Conservation (phyloP, 1,140 invertebrate species). For the Euborellia annulipes region DNA sequence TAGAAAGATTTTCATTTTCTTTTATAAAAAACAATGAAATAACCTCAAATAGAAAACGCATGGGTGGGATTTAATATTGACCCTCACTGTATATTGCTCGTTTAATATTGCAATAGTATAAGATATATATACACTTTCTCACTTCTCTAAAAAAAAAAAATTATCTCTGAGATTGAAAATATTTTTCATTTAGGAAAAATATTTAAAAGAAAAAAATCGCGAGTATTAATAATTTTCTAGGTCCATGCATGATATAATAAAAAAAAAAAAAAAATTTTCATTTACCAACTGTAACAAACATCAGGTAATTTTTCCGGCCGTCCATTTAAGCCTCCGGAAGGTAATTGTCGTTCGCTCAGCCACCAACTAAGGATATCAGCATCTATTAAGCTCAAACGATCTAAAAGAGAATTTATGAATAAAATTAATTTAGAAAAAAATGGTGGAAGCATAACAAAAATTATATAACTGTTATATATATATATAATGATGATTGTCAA, state of each 20-base stretch:
- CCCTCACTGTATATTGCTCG: no score
- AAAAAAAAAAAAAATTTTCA: neutral
- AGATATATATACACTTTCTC: no score
- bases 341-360: slow-evolving; percentile 90
- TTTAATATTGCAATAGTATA: no score
- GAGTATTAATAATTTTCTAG: neutral
- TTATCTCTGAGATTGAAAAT: no score
- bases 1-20: no score
- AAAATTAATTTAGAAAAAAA: slow-evolving; percentile 3
- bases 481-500: neutral
- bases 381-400: slow-evolving; percentile 66
- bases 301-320: slow-evolving; percentile 77
- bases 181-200: no score
- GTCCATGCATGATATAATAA: neutral
- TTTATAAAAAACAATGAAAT: no score
- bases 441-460: no score
- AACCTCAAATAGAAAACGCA: no score
- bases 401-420: slow-evolving; percentile 23
- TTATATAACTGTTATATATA: neutral
- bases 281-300: slow-evolving; percentile 71
- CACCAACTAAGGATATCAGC: slow-evolving; percentile 90
- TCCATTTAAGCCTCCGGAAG: slow-evolving; percentile 96
- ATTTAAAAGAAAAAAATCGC: no score
- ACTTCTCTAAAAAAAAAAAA: no score
- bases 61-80: no score